Conservation (phyloP, 1,140 invertebrate genomes). For the Antheraea pernyi region DNA sequence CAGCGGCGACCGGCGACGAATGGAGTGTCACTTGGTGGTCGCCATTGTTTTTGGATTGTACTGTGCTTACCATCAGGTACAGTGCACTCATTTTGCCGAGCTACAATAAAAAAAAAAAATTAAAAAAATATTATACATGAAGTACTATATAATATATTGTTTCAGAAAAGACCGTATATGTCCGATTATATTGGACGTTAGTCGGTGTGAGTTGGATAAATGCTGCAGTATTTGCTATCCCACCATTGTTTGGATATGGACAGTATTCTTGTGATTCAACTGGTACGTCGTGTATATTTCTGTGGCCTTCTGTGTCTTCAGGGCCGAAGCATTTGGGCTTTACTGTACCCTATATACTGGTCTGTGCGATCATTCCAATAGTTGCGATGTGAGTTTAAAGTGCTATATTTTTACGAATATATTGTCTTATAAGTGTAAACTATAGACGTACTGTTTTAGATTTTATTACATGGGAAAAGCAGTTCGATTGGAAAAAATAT, state of each 20-base stretch:
- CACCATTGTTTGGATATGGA: conserved; percentile 74
- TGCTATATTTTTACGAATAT: background rate
- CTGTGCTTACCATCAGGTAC: too few relatives aligned
- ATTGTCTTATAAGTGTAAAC: background rate
- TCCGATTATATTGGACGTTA: conserved; percentile 65
- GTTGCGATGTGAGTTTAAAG: conserved; percentile 66
- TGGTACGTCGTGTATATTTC: conserved; percentile 65
- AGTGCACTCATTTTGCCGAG: too few relatives aligned
- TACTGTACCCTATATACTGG: conserved; percentile 59
- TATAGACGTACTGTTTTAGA: conserved; percentile 33
- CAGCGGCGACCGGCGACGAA: too few relatives aligned
- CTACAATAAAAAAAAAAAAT: too few relatives aligned
- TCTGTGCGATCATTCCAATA: conserved; percentile 69
- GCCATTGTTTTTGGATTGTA: too few relatives aligned
- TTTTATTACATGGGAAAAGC: conserved; percentile 70
- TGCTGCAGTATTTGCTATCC: conserved; percentile 62
- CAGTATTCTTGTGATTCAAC: conserved; percentile 73
- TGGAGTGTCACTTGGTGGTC: too few relatives aligned
- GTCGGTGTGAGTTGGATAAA: conserved; percentile 66
- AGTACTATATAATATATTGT: conserved; percentile 25
- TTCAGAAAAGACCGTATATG: conserved; percentile 68
- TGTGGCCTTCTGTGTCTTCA: conserved; percentile 62
- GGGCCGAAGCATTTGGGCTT: conserved; percentile 64
- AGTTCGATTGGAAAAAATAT: conserved; percentile 62
- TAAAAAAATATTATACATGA: too few relatives aligned